A percentile compares a stretch with the other conserved stretches of the same genome.
Conservation (phyloP, 2,797 vertebrate species). For the Triplophysa yarkandensis region DNA sequence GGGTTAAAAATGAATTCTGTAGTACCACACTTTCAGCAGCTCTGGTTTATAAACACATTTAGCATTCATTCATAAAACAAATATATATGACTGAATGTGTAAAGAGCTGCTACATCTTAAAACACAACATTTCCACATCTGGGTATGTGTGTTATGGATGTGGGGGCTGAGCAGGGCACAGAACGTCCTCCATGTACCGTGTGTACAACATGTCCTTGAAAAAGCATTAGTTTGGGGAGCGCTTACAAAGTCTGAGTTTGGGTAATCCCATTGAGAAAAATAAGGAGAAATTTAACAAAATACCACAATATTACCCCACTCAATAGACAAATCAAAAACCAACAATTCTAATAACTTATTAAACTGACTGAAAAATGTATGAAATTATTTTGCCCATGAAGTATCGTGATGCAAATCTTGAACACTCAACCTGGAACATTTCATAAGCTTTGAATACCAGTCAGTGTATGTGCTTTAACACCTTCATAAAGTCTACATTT, state of each 20-base stretch:
- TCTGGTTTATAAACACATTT: too few species aligned
- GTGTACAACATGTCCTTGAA: constrained; percentile 71
- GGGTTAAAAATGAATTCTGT: too few species aligned
- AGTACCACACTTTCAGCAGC: too few species aligned
- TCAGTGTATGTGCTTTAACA: neutral
- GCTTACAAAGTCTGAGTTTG: constrained; percentile 57
- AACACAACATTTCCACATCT: neutral
- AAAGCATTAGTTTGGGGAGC: constrained; percentile 67
- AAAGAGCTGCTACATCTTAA: neutral
- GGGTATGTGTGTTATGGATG: neutral
- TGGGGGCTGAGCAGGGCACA: constrained; percentile 45
- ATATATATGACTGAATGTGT: neutral
- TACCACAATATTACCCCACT: neutral
- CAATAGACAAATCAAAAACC: neutral
- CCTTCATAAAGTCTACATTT: neutral
- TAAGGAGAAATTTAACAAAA: constrained; percentile 5
- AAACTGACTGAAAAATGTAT: neutral
- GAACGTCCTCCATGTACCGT: constrained; percentile 48
- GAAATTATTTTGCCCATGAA: neutral
- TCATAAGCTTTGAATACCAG: neutral
- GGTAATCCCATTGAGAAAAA: constrained; percentile 63
- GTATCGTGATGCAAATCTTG: neutral
- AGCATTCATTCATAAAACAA: too few species aligned
- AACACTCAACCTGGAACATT: neutral
- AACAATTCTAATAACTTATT: neutral